Conservation (phyloP, 2,888 invertebrate species). For the Leucophenga montana region DNA sequence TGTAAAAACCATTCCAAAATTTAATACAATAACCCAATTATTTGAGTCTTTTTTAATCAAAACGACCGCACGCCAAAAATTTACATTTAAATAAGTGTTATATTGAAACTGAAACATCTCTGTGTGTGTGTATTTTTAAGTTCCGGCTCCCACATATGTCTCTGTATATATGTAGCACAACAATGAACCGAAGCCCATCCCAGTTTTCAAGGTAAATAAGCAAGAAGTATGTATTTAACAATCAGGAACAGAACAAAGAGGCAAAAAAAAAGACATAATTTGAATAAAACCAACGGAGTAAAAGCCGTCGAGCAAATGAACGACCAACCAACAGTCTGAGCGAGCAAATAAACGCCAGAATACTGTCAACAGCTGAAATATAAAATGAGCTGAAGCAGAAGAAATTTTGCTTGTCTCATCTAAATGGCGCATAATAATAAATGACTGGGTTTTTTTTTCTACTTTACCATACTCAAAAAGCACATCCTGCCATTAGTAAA, state of each 20-base stretch:
- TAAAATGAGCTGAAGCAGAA: background rate
- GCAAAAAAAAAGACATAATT: too few species aligned
- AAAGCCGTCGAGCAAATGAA: too few species aligned
- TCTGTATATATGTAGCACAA: too few species aligned
- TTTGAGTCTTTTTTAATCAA: background rate
- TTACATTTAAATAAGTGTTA: background rate
- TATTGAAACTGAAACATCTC: too few species aligned
- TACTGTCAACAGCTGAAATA: background rate
- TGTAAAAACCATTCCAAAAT: too few species aligned
- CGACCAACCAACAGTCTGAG: too few species aligned
- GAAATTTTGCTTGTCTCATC: background rate
- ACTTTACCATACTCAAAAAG: constrained; percentile 43
- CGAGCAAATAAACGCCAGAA: too few species aligned
- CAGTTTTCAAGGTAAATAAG: constrained; percentile 1
- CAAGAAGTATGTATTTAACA: background rate
- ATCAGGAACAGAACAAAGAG: background rate
- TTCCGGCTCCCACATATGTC: too few species aligned
- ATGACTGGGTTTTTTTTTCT: constrained; percentile 31
- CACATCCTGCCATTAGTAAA: constrained; percentile 52
- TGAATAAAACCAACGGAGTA: too few species aligned
- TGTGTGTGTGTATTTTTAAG: background rate
- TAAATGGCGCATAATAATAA: constrained; percentile 24
- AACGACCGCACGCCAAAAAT: background rate
- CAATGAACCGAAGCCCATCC: background rate
- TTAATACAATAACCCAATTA: too few species aligned